Conservation (phyloP, 2,113 vertebrate species). For the Sebastes schlegelii region DNA sequence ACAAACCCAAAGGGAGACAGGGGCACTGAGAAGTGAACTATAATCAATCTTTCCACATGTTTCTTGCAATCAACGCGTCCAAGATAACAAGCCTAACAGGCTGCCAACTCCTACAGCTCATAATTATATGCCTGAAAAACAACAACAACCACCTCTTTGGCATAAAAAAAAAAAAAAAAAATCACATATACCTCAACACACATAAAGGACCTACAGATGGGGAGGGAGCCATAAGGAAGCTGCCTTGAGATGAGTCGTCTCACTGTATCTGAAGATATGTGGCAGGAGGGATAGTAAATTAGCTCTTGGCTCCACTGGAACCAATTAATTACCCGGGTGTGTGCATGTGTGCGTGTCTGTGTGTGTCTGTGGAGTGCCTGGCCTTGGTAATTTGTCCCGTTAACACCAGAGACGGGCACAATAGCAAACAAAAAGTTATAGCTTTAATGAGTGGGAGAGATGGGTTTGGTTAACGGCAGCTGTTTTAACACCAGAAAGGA, state of each 20-base stretch:
- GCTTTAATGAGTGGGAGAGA: conserved; percentile 65
- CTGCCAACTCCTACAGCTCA: conserved; percentile 65
- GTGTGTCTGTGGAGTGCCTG: conserved; percentile 50
- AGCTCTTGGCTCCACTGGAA: conserved; percentile 79
- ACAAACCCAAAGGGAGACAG: conserved; percentile 33
- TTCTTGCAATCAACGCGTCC: conserved; percentile 66
- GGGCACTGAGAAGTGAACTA: conserved; percentile 13
- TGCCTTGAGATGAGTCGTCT: conserved; percentile 53
- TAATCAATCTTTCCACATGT: conserved; percentile 69
- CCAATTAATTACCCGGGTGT: conserved; percentile 82
- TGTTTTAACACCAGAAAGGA: conserved; percentile 30
- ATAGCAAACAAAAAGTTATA: conserved; percentile 44
- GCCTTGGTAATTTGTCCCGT: conserved; percentile 70
- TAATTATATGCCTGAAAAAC: conserved; percentile 77
- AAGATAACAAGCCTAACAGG: conserved; percentile 74
- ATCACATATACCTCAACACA: conserved; percentile 35
- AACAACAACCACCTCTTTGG: conserved; percentile 56
- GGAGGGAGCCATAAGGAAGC: conserved; percentile 51
- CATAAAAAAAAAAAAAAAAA: conserved; percentile 11
- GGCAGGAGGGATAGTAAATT: conserved; percentile 78
- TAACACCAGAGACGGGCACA: conserved; percentile 65
- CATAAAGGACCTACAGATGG: conserved; percentile 46
- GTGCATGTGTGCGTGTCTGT: conserved; percentile 38
- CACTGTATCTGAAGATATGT: conserved; percentile 67
- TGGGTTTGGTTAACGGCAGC: conserved; percentile 41